Percentiles rank a stretch among this genome's conserved stretches.
Evolutionary conservation across 2,797 vertebrate genomes (phyloP).

Genomic region (Ceryle rudis): DNA sequence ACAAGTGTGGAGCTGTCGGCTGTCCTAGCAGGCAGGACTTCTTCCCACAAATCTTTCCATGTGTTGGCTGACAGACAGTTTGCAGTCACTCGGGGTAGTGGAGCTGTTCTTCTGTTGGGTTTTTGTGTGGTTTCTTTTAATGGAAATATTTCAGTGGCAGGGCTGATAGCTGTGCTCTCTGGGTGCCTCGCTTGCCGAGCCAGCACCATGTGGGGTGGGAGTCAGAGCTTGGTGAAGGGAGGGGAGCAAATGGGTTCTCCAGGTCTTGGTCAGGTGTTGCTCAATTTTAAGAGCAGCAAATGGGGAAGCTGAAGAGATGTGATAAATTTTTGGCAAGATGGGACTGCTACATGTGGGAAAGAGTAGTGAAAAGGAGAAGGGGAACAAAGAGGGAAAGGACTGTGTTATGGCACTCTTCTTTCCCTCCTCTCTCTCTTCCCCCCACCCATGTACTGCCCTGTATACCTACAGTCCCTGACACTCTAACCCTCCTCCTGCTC

Average conservation of each 20-base stretch:
- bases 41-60: neutral
- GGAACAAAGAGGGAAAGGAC: neutral
- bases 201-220: rapidly evolving
- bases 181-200: rapidly evolving
- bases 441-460: neutral
- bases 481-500: neutral
- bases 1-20: neutral
- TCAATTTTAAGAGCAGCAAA: neutral
- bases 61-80: neutral
- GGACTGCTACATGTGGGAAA: neutral
- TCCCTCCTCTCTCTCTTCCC: neutral
- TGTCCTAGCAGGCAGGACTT: conserved; percentile 7
- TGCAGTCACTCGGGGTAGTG: neutral
- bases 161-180: neutral
- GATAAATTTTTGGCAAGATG: neutral
- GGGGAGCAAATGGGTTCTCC: neutral
- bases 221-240: neutral
- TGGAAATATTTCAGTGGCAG: neutral
- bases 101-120: neutral
- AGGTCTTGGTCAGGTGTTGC: neutral
- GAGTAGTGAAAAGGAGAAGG: neutral
- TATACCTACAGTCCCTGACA: neutral
- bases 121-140: neutral
- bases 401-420: neutral
- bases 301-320: neutral